Percentiles rank a stretch among this genome's conserved stretches.
These are phyloP conservation scores for Palythoa grandis DNA, from an alignment of 92 coral and sea anemone genomes.

Conservation along the genomic window DNA sequence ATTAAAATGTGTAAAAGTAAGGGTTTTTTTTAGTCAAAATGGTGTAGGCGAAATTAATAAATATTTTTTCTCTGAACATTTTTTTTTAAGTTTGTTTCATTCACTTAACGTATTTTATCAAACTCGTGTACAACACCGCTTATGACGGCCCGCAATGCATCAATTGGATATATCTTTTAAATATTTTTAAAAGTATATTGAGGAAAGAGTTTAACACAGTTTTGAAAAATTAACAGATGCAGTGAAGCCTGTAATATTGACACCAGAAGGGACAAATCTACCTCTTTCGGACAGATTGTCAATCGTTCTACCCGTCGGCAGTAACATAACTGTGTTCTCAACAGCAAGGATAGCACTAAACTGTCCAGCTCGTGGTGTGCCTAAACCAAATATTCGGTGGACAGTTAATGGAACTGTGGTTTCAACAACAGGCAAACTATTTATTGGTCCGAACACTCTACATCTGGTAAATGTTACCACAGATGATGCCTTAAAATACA, in stretches of 20 bases:
- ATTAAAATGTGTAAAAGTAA: no score
- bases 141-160: no score
- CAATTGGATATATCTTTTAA: no score
- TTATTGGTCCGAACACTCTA: not conserved
- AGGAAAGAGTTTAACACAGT: not conserved
- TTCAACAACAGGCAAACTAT: not conserved
- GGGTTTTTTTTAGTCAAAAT: no score
- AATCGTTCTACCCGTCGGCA: constrained; percentile 9
- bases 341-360: not conserved
- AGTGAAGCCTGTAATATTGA: constrained; percentile 20
- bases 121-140: no score
- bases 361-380: constrained; percentile 29
- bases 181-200: no score
- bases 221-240: constrained; percentile 11
- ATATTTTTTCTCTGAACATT: no score
- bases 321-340: constrained; percentile 21
- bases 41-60: no score
- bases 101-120: no score
- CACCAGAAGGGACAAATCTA: constrained; percentile 17
- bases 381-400: constrained; percentile 25
- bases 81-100: no score
- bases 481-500: not conserved
- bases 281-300: not conserved
- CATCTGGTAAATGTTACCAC: not conserved
- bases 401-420: not conserved